Evolutionary conservation across 2,888 invertebrate genomes (phyloP).

Genomic region (Protonemura montana): DNA sequence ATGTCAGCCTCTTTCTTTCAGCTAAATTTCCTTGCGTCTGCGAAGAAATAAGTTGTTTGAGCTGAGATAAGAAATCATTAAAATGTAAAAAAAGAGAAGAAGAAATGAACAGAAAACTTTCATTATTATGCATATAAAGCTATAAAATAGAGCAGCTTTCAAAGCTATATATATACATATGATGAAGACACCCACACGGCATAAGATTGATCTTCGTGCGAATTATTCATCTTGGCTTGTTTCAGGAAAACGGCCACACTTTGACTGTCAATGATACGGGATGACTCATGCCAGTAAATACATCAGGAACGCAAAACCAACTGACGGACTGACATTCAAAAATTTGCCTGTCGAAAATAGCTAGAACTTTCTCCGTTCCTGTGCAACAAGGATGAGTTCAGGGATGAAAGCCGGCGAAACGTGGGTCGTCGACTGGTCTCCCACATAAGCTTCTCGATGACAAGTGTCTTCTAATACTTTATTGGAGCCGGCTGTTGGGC

Average conservation of each 20-base stretch:
- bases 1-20: not conserved
- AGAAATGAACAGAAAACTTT: not conserved
- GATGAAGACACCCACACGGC: not conserved
- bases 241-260: not conserved
- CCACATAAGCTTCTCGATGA: not conserved
- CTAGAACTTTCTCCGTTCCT: not conserved
- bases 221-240: not conserved
- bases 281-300: not conserved
- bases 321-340: not conserved
- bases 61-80: constrained; percentile 1
- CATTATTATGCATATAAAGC: not conserved
- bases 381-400: not conserved
- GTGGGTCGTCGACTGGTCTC: not conserved
- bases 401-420: not conserved
- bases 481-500: not conserved
- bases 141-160: not conserved
- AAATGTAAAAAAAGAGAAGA: not conserved
- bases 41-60: not conserved
- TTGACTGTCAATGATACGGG: not conserved
- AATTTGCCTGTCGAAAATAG: not conserved
- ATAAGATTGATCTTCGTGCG: not conserved
- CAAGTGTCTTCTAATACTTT: constrained; percentile 3
- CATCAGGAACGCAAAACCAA: not conserved
- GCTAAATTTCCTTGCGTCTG: not conserved
- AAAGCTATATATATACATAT: not conserved